Evolutionary conservation across 2,888 invertebrate species (phyloP).

Genomic region (Bombyx huttoni): DNA sequence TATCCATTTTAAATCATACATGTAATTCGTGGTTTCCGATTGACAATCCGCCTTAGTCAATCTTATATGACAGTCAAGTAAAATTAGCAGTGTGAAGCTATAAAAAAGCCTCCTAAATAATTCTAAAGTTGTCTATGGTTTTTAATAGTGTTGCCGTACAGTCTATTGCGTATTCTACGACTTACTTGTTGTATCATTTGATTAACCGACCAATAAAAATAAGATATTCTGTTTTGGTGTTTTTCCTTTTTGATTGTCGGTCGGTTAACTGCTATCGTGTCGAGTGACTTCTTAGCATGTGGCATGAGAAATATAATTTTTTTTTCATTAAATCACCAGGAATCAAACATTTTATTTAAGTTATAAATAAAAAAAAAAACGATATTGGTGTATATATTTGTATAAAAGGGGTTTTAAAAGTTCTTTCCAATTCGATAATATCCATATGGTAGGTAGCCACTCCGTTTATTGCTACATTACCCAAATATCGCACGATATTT

Average conservation of each 20-base stretch:
- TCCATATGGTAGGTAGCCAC: not conserved
- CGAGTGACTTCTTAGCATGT: slow-evolving; percentile 1
- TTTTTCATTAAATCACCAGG: not conserved
- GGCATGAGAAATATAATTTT: not conserved
- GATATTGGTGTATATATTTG: not conserved
- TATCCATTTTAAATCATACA: not conserved
- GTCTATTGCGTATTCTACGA: slow-evolving; percentile 15
- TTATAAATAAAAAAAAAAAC: not conserved
- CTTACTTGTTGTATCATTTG: slow-evolving; percentile 6
- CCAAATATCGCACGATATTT: slow-evolving; percentile 9
- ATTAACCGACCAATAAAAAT: slow-evolving; percentile 9
- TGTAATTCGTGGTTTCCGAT: not conserved
- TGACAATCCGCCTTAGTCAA: not conserved
- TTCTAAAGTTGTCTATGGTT: slow-evolving; percentile 56
- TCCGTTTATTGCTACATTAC: not conserved
- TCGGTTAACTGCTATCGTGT: slow-evolving; percentile 5
- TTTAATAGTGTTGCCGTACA: slow-evolving; percentile 12
- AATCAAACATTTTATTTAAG: not conserved
- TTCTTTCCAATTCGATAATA: not conserved
- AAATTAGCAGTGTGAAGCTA: slow-evolving; percentile 33
- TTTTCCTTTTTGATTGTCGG: slow-evolving; percentile 1
- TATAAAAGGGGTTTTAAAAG: not conserved
- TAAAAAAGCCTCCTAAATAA: slow-evolving; percentile 42
- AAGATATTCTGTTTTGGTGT: slow-evolving; percentile 1
- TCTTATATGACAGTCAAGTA: slow-evolving; percentile 12